Base-by-base conservation (phyloP, 1,140 invertebrate genomes). In the Drosophila pseudoobscura region DNA sequence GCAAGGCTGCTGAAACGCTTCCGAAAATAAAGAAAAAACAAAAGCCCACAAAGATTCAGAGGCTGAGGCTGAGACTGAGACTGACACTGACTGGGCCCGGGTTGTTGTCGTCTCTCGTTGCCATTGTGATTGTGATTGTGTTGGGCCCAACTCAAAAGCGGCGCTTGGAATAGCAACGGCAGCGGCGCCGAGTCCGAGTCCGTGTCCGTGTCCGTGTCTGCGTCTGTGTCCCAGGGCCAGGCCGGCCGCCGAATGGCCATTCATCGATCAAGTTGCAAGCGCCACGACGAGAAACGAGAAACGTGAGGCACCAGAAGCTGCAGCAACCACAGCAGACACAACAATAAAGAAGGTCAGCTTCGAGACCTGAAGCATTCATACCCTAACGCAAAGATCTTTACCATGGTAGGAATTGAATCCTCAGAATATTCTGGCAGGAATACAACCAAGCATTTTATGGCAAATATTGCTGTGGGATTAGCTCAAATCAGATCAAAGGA, bases 211-310 rank as follows among this genome's bases (percentile, higher is more conserved):
- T 17, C 46, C 15, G 39, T 20, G 13, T 15, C n/a, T 13, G 13
- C 22, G 20, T 20, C 46, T 35, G 29, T 31, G 11, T 49, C 43
- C 46, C 11, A 22, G 56, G 46, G 35, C 26, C 22, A 29, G 11
- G 26, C 51, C 26, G 24, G 57, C 43, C 44, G 55, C 58, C 66
- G 73, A 80, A 72, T 78, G 83, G 69, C 82, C 82, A 87, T 87
- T 87, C 82, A 87, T 87, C 82, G 82, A 87, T 87, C 82, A 87
- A 88, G 70, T 88, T 88, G 82, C 78, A 88, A 88, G 83, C 83
- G 82, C 82, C 83, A 87, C 83, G 82, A 78, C 80, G 74, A 85
- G 80, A 60, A 75, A 75, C 72, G 54, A 46, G 72, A 75, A 87
- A 87, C 80, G 82, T 77, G 80, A 85, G 80, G 80, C 77, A 71